Base-by-base conservation (phyloP, 37 sponge, comb jelly and placozoan genomes). In the Beroe forskalii region DNA sequence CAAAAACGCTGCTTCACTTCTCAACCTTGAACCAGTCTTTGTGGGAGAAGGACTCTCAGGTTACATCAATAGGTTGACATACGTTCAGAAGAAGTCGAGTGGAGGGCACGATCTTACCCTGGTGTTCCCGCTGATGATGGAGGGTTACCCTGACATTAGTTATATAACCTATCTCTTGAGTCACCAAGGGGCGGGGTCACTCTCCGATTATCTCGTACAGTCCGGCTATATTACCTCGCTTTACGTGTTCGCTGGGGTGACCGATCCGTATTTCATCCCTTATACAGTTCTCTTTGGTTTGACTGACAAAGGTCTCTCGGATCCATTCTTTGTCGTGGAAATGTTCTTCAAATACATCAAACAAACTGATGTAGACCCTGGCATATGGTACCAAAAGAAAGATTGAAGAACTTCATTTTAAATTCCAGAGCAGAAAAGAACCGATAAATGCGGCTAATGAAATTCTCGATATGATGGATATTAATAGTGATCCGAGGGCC, bases 281-380 rank as follows among this genome's bases (percentile, higher is more conserved):
- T 32, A 42, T 6, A 30, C 28, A 1, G 31, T 80, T 8, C 6
- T 19, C 25, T 41, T 35, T 38, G 0, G 4, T 40, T 37, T 42
- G 24, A 80, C 86, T 40, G 86, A 80, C 19, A 80, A 80, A 37
- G 86, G 86, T 23, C 1, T 44, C 0, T 4, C 55, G 1, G 86
- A 80, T n/a, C 55, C 55, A 14, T 41, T 27, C 55, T 44, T 80
- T 25, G 30, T 80, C 3, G 86, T 80, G 3, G 55, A 80, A 38
- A 43, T 48, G 1, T 4, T 80, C 22, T 44, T 80, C 28, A 80
- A 25, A 24, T 80, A 23, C 48, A 32, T 80, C 17, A 80, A 43
- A 44, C 6, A 32, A n/a, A 12, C 12, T 12, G 12, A 12, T 48
- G 55, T 48, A 48, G 55, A 48, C 12, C 55, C 55, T 17, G 55